These are phyloP conservation scores for Bubo scandiacus DNA, from an alignment of 2,113 vertebrate species.

Conservation along the genomic window DNA sequence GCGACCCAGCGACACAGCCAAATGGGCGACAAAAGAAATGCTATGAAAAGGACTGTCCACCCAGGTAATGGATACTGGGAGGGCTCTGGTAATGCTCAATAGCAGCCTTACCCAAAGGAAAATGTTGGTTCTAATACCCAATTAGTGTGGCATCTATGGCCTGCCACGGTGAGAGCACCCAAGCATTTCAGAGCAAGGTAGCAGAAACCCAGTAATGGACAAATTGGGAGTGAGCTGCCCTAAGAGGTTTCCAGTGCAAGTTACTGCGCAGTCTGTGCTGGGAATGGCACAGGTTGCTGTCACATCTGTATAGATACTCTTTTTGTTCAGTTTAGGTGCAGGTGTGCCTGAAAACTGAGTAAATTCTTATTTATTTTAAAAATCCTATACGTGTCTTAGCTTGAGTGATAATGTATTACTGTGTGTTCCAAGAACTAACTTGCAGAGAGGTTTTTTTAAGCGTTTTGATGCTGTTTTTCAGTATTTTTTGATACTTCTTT, in stretches of 20 bases:
- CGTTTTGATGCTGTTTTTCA: not conserved
- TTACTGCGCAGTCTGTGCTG: not conserved
- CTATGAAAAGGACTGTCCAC: constrained; percentile 87
- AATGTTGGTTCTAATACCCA: not conserved
- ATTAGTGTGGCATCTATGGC: rapidly evolving
- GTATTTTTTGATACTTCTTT: not conserved
- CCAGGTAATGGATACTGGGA: constrained; percentile 71
- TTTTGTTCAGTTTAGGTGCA: not conserved
- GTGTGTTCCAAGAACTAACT: not conserved
- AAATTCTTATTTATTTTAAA: not conserved
- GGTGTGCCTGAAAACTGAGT: rapidly evolving
- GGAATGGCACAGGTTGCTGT: not conserved
- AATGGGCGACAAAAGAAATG: constrained; percentile 84
- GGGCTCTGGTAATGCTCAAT: not conserved
- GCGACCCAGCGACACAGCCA: constrained; percentile 82
- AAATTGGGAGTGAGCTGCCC: not conserved
- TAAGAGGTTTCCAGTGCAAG: not conserved
- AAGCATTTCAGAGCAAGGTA: rapidly evolving
- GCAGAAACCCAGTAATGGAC: not conserved
- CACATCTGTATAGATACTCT: rapidly evolving
- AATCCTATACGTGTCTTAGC: not conserved
- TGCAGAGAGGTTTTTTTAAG: not conserved
- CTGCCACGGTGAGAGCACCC: not conserved
- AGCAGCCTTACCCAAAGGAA: no score
- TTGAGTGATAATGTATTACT: not conserved